Conservation (phyloP, 2,797 vertebrate genomes). For the Chloroceryle amazona region DNA sequence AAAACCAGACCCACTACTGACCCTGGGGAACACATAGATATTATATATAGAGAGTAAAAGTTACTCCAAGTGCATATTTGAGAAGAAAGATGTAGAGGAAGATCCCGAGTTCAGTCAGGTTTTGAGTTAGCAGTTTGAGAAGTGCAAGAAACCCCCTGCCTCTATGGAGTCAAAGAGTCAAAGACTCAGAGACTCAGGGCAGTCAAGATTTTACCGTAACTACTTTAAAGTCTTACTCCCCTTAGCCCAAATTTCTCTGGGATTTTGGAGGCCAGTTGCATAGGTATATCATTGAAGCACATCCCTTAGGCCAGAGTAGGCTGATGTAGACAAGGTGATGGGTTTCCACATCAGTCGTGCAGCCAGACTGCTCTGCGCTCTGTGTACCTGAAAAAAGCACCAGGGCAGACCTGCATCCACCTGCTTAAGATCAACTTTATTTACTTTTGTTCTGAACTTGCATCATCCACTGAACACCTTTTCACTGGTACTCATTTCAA, state of each 20-base stretch:
- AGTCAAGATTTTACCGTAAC: neutral
- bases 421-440: neutral
- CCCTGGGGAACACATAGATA: too few species aligned
- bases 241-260: neutral
- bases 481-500: neutral
- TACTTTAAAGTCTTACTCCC: neutral
- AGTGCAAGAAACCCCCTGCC: neutral
- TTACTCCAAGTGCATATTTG: neutral
- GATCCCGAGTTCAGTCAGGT: neutral
- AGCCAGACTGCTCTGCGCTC: neutral
- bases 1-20: too few species aligned
- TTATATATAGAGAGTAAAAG: neutral
- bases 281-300: fast-evolving
- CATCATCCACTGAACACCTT: neutral
- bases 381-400: fast-evolving
- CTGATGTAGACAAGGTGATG: neutral
- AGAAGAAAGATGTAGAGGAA: neutral
- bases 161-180: neutral
- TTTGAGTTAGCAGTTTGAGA: neutral
- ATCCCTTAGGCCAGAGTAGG: fast-evolving
- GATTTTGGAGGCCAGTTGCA: neutral
- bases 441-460: neutral
- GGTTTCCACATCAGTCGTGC: fast-evolving
- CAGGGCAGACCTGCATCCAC: neutral
- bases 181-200: neutral